Percentiles rank a stretch among this genome's conserved stretches.
Evolutionary conservation across 2,888 invertebrate species (phyloP).

Genomic region (Coenonympha glycerion): DNA sequence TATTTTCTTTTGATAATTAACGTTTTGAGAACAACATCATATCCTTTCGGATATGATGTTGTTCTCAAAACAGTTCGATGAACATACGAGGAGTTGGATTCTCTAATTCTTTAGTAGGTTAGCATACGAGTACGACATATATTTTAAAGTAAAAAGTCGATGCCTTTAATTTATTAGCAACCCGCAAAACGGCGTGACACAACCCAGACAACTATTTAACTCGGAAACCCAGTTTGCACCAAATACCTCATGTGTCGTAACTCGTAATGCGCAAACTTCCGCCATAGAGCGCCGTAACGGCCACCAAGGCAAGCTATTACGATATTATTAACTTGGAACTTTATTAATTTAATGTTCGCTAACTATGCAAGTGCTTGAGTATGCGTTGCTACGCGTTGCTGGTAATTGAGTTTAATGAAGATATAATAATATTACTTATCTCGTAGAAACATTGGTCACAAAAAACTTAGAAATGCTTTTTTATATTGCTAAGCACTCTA

Average conservation of each 20-base stretch:
- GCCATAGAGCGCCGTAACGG: constrained; percentile 55
- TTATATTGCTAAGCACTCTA: too few relatives aligned
- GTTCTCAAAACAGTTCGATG: too few relatives aligned
- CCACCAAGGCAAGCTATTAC: constrained; percentile 45
- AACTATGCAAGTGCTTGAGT: constrained; percentile 21
- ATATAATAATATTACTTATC: neutral
- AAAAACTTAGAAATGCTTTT: too few relatives aligned
- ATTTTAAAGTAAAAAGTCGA: too few relatives aligned
- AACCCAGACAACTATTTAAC: constrained; percentile 17
- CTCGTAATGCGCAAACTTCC: constrained; percentile 64
- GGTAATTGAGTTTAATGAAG: constrained; percentile 13
- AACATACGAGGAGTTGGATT: too few relatives aligned
- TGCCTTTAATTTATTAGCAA: neutral
- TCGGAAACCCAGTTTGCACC: constrained; percentile 28
- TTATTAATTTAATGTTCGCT: constrained; percentile 34
- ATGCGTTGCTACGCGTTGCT: constrained; percentile 9
- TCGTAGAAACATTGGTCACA: too few relatives aligned
- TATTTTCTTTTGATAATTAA: too few relatives aligned
- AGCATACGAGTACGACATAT: too few relatives aligned
- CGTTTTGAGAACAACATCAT: too few relatives aligned
- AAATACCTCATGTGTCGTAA: constrained; percentile 56
- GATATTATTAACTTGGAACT: constrained; percentile 58
- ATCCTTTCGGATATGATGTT: too few relatives aligned
- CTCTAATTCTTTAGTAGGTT: too few relatives aligned
- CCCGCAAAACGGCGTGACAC: constrained; percentile 11